These are phyloP conservation scores for Natator depressus DNA, from an alignment of 2,113 vertebrate genomes.

Conservation along the genomic window DNA sequence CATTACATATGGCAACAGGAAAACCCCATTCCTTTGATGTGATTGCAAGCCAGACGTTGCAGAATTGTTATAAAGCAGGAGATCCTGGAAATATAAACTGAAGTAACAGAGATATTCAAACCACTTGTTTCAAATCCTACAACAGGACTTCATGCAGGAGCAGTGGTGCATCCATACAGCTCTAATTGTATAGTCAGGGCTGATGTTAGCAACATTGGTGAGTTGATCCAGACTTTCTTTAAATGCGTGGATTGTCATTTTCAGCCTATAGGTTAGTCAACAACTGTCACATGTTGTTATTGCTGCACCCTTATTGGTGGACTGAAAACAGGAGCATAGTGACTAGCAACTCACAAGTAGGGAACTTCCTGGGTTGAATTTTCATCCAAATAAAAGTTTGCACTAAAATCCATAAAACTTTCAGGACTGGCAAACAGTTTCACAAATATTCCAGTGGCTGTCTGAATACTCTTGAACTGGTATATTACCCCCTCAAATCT, in stretches of 20 bases:
- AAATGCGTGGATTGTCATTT: not conserved
- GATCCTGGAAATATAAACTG: not conserved
- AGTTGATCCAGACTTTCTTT: not conserved
- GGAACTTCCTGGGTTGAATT: not conserved
- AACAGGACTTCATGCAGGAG: not conserved
- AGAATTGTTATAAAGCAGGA: not conserved
- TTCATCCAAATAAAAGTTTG: not conserved
- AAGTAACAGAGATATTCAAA: no score
- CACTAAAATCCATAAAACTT: not conserved
- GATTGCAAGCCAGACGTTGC: not conserved
- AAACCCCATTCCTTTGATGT: no score
- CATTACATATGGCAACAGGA: no score
- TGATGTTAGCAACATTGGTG: not conserved
- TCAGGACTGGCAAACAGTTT: not conserved
- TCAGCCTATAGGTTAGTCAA: no score
- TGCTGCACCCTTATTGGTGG: no score
- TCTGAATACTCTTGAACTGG: not conserved
- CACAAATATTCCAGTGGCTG: not conserved
- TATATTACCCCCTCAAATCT: not conserved
- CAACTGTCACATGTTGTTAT: no score
- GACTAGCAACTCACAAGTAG: not conserved
- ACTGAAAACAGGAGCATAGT: not conserved
- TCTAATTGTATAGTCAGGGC: not conserved
- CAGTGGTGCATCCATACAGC: no score
- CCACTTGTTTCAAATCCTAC: not conserved